Conservation (phyloP, 1,140 invertebrate genomes). For the Lerema accius region DNA sequence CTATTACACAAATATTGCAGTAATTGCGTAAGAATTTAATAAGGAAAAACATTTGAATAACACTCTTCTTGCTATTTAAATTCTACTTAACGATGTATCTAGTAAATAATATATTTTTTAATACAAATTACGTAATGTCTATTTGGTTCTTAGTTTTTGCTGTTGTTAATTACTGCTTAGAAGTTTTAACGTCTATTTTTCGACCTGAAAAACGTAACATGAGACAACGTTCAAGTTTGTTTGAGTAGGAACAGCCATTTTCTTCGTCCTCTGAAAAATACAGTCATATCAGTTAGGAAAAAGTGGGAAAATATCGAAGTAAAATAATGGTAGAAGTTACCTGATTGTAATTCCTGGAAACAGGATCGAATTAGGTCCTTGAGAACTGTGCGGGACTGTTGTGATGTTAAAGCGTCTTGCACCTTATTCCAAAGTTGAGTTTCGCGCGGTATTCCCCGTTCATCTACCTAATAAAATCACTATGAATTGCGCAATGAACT, state of each 20-base stretch:
- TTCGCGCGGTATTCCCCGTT: slow-evolving; percentile 67
- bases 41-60: too few relatives aligned
- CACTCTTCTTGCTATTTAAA: too few relatives aligned
- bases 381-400: slow-evolving; percentile 59
- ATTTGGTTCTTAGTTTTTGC: too few relatives aligned
- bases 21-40: too few relatives aligned
- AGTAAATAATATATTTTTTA: too few relatives aligned
- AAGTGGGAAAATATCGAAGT: too few relatives aligned
- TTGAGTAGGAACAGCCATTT: slow-evolving; percentile 72
- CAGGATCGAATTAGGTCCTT: slow-evolving; percentile 63
- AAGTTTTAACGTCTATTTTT: slow-evolving; percentile 28
- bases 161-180: too few relatives aligned
- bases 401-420: slow-evolving; percentile 61
- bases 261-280: slow-evolving; percentile 64
- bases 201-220: slow-evolving; percentile 66
- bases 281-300: slow-evolving; percentile 7
- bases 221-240: slow-evolving; percentile 70
- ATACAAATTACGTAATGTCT: too few relatives aligned
- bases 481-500: too few relatives aligned
- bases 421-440: slow-evolving; percentile 67
- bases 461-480: slow-evolving; percentile 56
- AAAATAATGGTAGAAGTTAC: slow-evolving; percentile 45
- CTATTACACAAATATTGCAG: too few relatives aligned
- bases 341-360: slow-evolving; percentile 70
- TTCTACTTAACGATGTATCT: too few relatives aligned